Evolutionary conservation across 2,113 vertebrate species (phyloP), one percentile per base, ranked within the genome.

Genomic region (Elanus axillaris): DNA sequence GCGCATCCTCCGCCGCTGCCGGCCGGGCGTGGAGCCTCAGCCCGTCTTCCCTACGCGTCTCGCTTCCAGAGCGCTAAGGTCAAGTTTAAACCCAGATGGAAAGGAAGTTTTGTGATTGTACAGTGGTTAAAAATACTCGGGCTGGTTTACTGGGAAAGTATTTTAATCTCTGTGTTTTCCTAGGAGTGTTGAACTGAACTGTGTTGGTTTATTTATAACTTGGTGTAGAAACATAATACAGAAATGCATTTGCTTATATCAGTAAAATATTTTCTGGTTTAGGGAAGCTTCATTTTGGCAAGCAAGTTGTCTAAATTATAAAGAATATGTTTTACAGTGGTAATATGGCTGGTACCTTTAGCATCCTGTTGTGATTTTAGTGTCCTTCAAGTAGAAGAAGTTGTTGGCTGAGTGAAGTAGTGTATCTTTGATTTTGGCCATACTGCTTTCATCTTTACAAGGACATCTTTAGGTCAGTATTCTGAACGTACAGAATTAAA

Each of bases 111-210:
- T 95, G 68, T 69, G 83, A 63, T 77, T 58, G 93, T 93, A 23
- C 42, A 43, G 10, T 38, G 86, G 96, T 95, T 97, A 98, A 96
- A 98, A 98, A 97, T 98, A 97, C 26, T 67, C 81, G 0, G 16
- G 45, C 15, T 76, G 34, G 27, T 92, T 94, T 96, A 88, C 9
- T 3, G 78, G 96, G 91, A 94, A 98, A 86, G 93, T 96, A 98
- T 98, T 97, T 93, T 45, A 48, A 94, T 90, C 94, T 53, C 89
- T 75, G 31, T 59, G 64, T 73, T 93, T 93, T 93, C 94, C 16
- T 75, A 68, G 75, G 77, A 22, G 68, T 53, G 34, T 80, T 92
- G 92, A 75, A 77, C 50, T 36, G 64, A 78, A 52, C 52, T 60
- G 13, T 12, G 13, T 42, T 48, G 76, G 32, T 81, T 94, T 97